Evolutionary conservation across 2,113 vertebrate species (phyloP).

Genomic region (Hippoglossus stenolepis): DNA sequence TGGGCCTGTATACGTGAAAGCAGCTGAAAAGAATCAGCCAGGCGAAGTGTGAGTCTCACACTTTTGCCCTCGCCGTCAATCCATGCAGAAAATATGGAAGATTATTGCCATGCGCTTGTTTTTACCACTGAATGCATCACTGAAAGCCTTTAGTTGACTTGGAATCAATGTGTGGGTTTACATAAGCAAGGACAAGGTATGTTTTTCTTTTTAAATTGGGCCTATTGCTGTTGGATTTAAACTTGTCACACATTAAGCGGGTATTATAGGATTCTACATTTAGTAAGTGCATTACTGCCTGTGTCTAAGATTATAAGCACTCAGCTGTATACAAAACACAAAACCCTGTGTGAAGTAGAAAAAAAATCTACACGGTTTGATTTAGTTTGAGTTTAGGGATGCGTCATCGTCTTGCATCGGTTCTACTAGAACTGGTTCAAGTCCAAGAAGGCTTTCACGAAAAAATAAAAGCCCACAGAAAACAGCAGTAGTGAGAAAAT

Average conservation of each 20-base stretch:
- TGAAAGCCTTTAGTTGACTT: not conserved
- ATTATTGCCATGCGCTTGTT: conserved; percentile 28
- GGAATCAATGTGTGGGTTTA: conserved; percentile 6
- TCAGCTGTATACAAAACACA: not conserved
- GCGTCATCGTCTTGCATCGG: too few species aligned
- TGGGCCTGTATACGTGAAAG: conserved; percentile 39
- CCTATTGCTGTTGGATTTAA: conserved; percentile 12
- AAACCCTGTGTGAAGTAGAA: not conserved
- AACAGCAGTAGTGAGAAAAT: too few species aligned
- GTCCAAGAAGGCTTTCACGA: too few species aligned
- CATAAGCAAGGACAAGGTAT: not conserved
- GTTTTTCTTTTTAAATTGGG: not conserved
- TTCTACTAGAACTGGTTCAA: too few species aligned
- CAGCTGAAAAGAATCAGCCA: conserved; percentile 43
- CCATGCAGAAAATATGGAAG: conserved; percentile 53
- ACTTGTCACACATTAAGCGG: conserved; percentile 15
- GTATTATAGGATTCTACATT: conserved; percentile 23
- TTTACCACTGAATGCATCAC: conserved; percentile 1
- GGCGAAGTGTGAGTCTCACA: conserved; percentile 38
- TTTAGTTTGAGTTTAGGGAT: too few species aligned
- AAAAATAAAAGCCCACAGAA: too few species aligned
- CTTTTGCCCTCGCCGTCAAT: conserved; percentile 27
- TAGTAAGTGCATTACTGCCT: conserved; percentile 8
- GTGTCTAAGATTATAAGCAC: not conserved
- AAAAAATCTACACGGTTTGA: too few species aligned